Conservation (phyloP, 2,888 invertebrate genomes). For the Drosophila quinaria region DNA sequence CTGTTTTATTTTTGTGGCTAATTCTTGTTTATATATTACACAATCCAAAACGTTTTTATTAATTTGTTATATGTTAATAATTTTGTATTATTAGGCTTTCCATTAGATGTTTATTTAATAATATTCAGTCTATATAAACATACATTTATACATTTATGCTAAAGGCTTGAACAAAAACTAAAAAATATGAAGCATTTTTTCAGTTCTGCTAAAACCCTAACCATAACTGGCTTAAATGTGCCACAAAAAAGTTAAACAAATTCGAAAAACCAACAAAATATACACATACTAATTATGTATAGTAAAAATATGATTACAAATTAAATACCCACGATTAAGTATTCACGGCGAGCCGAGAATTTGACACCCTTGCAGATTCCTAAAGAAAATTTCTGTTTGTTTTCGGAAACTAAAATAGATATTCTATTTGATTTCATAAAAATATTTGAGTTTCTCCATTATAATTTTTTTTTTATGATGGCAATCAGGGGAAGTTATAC, state of each 20-base stretch:
- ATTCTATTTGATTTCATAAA: background rate
- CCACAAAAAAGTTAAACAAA: conserved; percentile 27
- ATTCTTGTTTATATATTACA: conserved; percentile 51
- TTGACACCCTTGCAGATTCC: conserved; percentile 26
- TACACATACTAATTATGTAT: conserved; percentile 33
- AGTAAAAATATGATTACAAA: conserved; percentile 29
- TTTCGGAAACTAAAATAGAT: background rate
- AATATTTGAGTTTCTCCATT: too few species aligned
- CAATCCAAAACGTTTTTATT: conserved; percentile 43
- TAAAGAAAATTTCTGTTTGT: background rate
- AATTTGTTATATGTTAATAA: conserved; percentile 40
- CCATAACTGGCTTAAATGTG: conserved; percentile 48
- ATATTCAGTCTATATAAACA: conserved; percentile 81
- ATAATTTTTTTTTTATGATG: too few species aligned
- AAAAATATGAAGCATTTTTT: conserved; percentile 60
- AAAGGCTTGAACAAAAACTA: conserved; percentile 55
- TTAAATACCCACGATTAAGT: conserved; percentile 8
- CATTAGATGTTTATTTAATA: conserved; percentile 66
- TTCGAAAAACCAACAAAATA: conserved; percentile 29
- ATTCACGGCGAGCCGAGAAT: conserved; percentile 31
- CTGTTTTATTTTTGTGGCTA: conserved; percentile 55
- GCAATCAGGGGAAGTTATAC: background rate
- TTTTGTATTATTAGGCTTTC: conserved; percentile 25
- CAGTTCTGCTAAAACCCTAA: conserved; percentile 66
- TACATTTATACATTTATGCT: conserved; percentile 78